Evolutionary conservation across 2,797 vertebrate genomes (phyloP).

Genomic region (Agapornis canus): DNA sequence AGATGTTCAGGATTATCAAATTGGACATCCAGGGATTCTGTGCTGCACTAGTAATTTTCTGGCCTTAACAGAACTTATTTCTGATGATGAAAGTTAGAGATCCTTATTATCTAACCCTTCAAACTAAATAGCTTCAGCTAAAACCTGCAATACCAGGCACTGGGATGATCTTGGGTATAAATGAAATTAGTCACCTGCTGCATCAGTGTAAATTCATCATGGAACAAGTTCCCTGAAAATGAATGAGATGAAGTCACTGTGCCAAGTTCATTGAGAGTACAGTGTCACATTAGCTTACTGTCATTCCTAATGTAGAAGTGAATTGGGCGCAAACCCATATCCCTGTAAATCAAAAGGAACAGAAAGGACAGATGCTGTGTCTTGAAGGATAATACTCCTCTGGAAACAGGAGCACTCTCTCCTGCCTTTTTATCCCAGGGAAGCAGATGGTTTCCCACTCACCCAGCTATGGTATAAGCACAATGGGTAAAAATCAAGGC

Average conservation of each 20-base stretch:
- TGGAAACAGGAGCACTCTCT: background rate
- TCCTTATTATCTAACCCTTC: background rate
- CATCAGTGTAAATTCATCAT: background rate
- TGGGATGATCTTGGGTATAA: background rate
- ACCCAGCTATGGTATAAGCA: background rate
- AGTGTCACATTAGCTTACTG: background rate
- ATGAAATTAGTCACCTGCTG: background rate
- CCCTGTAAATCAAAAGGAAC: background rate
- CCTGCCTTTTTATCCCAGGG: background rate
- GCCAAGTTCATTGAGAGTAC: constrained; percentile 19
- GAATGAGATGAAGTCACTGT: background rate
- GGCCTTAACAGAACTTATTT: background rate
- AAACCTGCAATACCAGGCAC: background rate
- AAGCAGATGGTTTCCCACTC: constrained; percentile 24
- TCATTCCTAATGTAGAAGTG: background rate
- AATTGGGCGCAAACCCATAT: background rate
- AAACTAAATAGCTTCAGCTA: constrained; percentile 2
- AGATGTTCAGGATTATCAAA: background rate
- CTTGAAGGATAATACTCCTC: background rate
- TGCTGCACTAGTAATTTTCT: background rate
- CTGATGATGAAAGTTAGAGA: background rate
- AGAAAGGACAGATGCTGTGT: constrained; percentile 13
- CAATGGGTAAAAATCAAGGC: constrained; percentile 27
- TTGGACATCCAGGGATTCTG: background rate
- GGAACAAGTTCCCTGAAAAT: background rate